These are phyloP conservation scores for Apotomis turbidana DNA, from an alignment of 2,888 invertebrate species.

Conservation along the genomic window DNA sequence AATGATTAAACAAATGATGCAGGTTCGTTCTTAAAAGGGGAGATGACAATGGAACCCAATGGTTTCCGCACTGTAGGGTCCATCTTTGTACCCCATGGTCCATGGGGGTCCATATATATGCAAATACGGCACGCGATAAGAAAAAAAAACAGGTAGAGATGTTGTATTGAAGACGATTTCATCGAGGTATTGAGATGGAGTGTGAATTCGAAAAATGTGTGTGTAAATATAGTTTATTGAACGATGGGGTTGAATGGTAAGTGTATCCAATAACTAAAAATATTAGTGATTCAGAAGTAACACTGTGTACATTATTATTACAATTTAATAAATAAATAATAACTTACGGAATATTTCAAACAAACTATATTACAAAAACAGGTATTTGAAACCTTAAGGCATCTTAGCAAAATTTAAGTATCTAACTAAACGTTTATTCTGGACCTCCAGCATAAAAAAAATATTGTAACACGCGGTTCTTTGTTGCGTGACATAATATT, in stretches of 20 bases:
- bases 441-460: no score
- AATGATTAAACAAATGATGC: not conserved
- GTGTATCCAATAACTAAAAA: not conserved
- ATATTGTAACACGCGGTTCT: no score
- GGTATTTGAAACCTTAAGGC: no score
- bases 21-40: constrained; percentile 1
- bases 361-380: no score
- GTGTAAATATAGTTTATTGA: constrained; percentile 2
- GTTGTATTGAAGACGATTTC: constrained; percentile 31
- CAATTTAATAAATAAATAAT: no score
- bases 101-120: constrained; percentile 18
- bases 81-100: not conserved
- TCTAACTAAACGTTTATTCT: no score
- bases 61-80: not conserved
- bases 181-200: constrained; percentile 23
- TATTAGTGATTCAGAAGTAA: no score
- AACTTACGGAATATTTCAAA: no score
- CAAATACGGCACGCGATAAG: constrained; percentile 29
- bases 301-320: no score
- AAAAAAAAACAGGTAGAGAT: constrained; percentile 32
- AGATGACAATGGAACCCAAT: constrained; percentile 4
- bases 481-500: no score
- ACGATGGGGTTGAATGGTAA: not conserved
- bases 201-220: constrained; percentile 14
- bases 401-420: no score